A percentile compares a stretch with the other conserved stretches of the same genome.
phyloP scores from a whole-genome alignment of 2,888 invertebrate genomes.

The Alentia gelatinosa region DNA sequence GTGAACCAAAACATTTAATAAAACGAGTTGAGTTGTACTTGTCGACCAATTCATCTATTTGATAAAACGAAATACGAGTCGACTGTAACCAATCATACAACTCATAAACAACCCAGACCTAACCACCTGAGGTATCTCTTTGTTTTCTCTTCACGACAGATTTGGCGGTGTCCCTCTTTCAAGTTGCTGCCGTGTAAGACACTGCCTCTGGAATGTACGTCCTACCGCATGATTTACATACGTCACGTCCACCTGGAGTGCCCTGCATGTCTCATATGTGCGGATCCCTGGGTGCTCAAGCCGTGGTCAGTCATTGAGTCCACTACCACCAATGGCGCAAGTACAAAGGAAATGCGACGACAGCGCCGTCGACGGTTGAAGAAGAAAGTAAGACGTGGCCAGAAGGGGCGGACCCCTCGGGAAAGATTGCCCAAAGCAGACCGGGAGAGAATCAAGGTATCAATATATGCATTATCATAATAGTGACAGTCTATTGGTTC shows the following conservation, averaged over 20 bases:
- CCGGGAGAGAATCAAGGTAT: not conserved
- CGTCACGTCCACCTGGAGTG: constrained; percentile 62
- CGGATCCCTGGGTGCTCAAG: constrained; percentile 57
- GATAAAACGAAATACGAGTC: too few species aligned
- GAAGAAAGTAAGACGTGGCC: not conserved
- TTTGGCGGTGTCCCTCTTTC: constrained; percentile 63
- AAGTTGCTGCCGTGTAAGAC: constrained; percentile 57
- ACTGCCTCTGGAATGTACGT: constrained; percentile 55
- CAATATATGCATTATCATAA: too few species aligned
- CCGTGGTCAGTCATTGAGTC: constrained; percentile 43
- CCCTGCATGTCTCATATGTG: constrained; percentile 63
- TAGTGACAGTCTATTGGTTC: too few species aligned
- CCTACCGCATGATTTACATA: constrained; percentile 63
- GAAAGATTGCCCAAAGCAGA: not conserved
- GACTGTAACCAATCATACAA: not conserved
- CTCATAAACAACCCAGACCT: not conserved
- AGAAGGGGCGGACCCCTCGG: not conserved
- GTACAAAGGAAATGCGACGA: constrained; percentile 29
- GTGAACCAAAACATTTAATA: too few species aligned
- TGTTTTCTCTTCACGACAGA: constrained; percentile 32
- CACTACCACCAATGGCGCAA: constrained; percentile 28
- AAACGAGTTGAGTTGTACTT: too few species aligned
- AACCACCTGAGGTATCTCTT: not conserved
- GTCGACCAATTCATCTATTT: too few species aligned
- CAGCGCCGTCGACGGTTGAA: constrained; percentile 35